Evolutionary conservation across 2,797 vertebrate species (phyloP).

Genomic region (Tolypeutes matacus): DNA sequence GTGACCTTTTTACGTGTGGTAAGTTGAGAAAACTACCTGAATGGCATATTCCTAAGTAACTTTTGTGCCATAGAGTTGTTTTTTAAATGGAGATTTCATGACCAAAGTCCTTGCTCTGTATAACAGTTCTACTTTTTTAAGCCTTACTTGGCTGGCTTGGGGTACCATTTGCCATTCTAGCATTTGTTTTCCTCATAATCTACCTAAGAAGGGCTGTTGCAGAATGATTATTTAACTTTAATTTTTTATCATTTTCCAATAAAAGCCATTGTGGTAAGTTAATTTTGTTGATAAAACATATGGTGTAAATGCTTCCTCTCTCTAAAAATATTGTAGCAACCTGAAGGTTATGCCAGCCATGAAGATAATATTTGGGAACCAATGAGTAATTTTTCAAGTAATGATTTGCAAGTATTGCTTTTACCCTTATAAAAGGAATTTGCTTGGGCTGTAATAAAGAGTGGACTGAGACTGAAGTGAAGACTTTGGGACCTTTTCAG

Average conservation of each 20-base stretch:
- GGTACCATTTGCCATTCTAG: not conserved
- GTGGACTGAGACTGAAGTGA: not conserved
- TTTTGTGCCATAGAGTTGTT: not conserved
- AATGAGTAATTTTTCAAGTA: conserved; percentile 15
- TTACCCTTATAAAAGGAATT: not conserved
- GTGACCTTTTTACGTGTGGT: not conserved
- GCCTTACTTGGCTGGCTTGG: not conserved
- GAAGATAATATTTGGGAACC: not conserved
- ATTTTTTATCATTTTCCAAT: not conserved
- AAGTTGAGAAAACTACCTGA: not conserved
- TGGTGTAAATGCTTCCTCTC: not conserved
- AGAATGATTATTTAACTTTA: not conserved
- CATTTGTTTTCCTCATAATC: not conserved
- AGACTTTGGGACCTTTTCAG: not conserved
- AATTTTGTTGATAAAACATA: not conserved
- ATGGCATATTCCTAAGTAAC: not conserved
- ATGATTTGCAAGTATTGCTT: not conserved
- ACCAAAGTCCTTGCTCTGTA: not conserved
- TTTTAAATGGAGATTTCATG: not conserved
- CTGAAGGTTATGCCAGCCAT: not conserved
- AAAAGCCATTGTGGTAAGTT: not conserved
- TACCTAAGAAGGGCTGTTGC: not conserved
- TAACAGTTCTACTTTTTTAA: not conserved
- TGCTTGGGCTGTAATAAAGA: not conserved
- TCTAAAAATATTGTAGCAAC: not conserved